Evolutionary conservation across 92 coral and sea anemone species (phyloP).

Genomic region (Ricordea florida): DNA sequence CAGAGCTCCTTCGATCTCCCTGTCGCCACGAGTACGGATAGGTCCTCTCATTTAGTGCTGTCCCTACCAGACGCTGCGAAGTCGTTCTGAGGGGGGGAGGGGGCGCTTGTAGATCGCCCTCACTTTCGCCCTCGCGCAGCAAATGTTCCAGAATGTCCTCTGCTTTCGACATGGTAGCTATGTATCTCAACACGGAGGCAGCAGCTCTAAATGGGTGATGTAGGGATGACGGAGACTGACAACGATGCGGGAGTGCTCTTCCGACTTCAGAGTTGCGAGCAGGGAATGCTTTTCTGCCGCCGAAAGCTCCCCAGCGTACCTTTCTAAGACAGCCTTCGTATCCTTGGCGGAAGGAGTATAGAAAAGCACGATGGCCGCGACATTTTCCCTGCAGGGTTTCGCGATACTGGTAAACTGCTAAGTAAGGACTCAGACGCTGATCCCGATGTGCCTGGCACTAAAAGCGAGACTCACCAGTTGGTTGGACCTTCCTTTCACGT

Average conservation of each 20-base stretch:
- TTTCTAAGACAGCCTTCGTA: neutral
- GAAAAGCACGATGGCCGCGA: neutral
- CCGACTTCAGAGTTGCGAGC: neutral
- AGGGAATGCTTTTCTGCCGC: neutral
- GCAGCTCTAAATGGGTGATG: neutral
- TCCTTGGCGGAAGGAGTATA: neutral
- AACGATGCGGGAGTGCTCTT: neutral
- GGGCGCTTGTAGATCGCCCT: neutral
- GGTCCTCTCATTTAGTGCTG: neutral
- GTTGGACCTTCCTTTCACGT: neutral
- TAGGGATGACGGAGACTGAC: neutral
- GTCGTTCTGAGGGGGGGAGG: neutral
- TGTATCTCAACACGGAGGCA: neutral
- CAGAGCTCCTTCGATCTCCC: neutral
- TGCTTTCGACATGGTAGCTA: neutral
- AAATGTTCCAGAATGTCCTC: neutral
- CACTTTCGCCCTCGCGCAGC: neutral
- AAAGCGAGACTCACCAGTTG: neutral
- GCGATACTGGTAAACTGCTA: neutral
- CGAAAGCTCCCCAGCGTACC: neutral
- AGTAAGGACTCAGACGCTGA: neutral
- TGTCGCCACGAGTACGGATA: neutral
- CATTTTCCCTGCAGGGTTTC: neutral
- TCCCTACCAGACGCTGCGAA: neutral
- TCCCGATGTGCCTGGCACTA: neutral